Percentiles rank a stretch among this genome's conserved stretches.
These are phyloP conservation scores for Helicoverpa zea DNA, from an alignment of 1,140 invertebrate genomes.

Conservation along the genomic window DNA sequence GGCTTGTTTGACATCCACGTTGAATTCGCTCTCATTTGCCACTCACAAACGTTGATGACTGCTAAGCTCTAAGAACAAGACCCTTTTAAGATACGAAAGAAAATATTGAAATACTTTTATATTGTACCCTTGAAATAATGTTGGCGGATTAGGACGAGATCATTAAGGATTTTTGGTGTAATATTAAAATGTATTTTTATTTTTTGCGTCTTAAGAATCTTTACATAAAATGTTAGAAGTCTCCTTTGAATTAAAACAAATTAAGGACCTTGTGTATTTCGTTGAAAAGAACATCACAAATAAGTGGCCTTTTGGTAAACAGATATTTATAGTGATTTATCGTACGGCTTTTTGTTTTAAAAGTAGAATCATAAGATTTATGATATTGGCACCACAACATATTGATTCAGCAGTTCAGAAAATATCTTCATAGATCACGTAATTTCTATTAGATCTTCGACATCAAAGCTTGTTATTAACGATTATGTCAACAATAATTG, in stretches of 20 bases:
- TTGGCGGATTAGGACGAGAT: constrained; percentile 40
- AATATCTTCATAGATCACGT: no score
- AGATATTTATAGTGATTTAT: background rate
- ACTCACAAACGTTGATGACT: constrained; percentile 52
- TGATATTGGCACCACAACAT: no score
- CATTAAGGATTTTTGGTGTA: constrained; percentile 40
- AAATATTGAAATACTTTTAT: constrained; percentile 50
- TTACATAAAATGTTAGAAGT: constrained; percentile 18
- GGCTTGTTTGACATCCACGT: constrained; percentile 56
- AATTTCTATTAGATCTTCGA: no score
- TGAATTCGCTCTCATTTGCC: constrained; percentile 55
- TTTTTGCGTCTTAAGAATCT: background rate
- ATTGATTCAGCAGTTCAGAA: no score
- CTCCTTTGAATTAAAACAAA: constrained; percentile 19
- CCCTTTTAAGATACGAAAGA: constrained; percentile 44
- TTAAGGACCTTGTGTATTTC: constrained; percentile 12
- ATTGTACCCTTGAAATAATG: constrained; percentile 49
- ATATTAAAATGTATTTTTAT: constrained; percentile 28
- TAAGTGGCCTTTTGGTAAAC: constrained; percentile 22
- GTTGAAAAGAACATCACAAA: constrained; percentile 23
- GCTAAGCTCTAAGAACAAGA: constrained; percentile 52
- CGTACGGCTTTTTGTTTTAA: no score
- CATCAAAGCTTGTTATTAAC: no score
- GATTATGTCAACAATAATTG: constrained; percentile 21
- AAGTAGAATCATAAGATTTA: no score